Evolutionary conservation across 2,797 vertebrate species (phyloP).

Genomic region (Prionace glauca): DNA sequence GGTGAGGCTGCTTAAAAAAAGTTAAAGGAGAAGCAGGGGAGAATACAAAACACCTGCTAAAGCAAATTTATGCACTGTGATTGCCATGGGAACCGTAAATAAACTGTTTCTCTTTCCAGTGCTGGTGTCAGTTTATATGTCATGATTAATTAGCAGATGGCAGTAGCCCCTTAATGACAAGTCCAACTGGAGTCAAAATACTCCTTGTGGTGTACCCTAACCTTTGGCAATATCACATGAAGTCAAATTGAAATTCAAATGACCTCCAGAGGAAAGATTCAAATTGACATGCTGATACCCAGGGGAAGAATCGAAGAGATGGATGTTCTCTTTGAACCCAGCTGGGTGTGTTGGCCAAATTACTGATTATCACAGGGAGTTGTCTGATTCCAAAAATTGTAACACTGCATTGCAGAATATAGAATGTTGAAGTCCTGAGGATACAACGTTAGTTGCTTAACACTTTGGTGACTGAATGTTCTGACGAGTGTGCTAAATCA

Average conservation of each 20-base stretch:
- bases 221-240: neutral
- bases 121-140: conserved; percentile 31
- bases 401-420: conserved; percentile 28
- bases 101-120: conserved; percentile 33
- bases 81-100: conserved; percentile 36
- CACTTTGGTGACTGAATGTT: neutral
- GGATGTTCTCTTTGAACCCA: conserved; percentile 16
- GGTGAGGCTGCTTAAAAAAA: conserved; percentile 14
- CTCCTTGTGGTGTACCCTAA: conserved; percentile 20
- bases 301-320: neutral
- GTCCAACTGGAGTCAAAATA: neutral
- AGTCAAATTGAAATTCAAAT: conserved; percentile 35
- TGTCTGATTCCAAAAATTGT: conserved; percentile 7
- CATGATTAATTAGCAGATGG: conserved; percentile 30
- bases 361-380: conserved; percentile 18
- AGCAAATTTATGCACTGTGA: conserved; percentile 25
- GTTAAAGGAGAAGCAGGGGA: conserved; percentile 26
- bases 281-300: conserved; percentile 13
- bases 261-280: conserved; percentile 19
- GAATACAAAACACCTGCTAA: conserved; percentile 36
- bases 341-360: conserved; percentile 30
- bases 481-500: neutral
- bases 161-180: neutral
- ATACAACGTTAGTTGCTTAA: neutral
- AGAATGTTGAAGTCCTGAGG: neutral